A percentile compares a stretch with the other conserved stretches of the same genome.
Evolutionary conservation across 2,113 vertebrate genomes (phyloP).

Genomic region (Columba livia): DNA sequence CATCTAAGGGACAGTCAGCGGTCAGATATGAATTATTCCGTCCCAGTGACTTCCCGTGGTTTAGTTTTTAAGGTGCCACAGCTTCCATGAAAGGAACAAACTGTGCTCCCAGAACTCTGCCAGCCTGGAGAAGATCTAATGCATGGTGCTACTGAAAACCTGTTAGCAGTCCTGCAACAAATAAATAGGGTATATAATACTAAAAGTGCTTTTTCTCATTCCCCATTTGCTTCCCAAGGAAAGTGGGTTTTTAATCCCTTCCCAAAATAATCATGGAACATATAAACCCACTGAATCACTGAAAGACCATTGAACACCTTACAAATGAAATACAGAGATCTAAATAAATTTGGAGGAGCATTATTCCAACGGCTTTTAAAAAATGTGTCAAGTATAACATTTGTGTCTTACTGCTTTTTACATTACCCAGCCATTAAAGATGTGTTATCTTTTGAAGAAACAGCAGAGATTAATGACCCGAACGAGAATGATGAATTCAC

Average conservation of each 20-base stretch:
- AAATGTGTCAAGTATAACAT: neutral
- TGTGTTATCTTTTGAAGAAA: slow-evolving; percentile 34
- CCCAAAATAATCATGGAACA: neutral
- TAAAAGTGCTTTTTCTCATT: neutral
- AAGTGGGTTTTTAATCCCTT: neutral
- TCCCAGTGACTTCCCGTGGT: neutral
- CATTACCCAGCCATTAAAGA: slow-evolving; percentile 36
- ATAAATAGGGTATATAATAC: neutral
- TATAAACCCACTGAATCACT: neutral
- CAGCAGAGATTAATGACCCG: slow-evolving; percentile 47
- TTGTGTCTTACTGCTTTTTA: neutral
- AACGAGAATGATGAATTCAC: slow-evolving; percentile 29
- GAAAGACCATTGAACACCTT: neutral
- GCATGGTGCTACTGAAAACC: neutral
- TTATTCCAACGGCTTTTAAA: slow-evolving; percentile 10
- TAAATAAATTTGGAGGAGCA: neutral
- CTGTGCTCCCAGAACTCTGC: neutral
- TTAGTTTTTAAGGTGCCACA: neutral
- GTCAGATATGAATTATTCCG: neutral
- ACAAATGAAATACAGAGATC: neutral
- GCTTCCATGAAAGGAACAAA: neutral
- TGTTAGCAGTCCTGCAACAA: neutral
- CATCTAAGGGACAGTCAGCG: neutral
- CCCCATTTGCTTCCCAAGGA: neutral
- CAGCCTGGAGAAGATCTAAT: neutral